Evolutionary conservation across 2,888 invertebrate species (phyloP), one percentile per base, ranked within the genome.

Genomic region (Nymphalis c-album): DNA sequence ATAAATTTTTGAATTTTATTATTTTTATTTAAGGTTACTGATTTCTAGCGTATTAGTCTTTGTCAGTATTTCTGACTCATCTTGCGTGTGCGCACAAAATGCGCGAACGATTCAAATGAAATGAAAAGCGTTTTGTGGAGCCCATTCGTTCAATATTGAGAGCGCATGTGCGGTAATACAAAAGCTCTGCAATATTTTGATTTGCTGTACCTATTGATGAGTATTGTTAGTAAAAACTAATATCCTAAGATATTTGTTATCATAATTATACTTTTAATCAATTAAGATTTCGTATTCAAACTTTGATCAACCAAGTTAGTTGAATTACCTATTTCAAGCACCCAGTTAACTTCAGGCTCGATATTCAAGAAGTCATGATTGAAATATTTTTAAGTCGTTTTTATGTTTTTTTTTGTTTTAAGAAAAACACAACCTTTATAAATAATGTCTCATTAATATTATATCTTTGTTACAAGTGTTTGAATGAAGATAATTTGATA

Each of bases 91-190:
- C 83, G 80, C 79, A 77, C 77, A 77, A 76, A 77, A 77, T 76
- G 74, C 77, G 78, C 80, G 73, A 80, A 80, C 83, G 86, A 85
- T 88, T 90, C 82, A 87, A 87, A 87, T 74, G 87, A 86, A 88
- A 90, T 91, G 87, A 91, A 92, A 92, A 90, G 91, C 90, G 85
- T 91, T 90, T 90, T 90, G 88, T 90, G 80, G 76, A 85, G 81
- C 70, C 64, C 81, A 80, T 79, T 78, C 80, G 81, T 80, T 81
- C 79, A 77, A 80, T 81, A 85, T 84, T 83, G 83, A 85, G 74
- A 73, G 84, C 85, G 87, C 90, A 88, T 90, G 89, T 89, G 91
- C 86, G 85, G 78, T 63, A 55, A 73, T 71, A 87, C 83, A 87
- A 91, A 88, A 81, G 83, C 80, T 78, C 79, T 74, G 85, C 85